Base-by-base conservation (phyloP, 2,113 vertebrate species). In the Naja naja region DNA sequence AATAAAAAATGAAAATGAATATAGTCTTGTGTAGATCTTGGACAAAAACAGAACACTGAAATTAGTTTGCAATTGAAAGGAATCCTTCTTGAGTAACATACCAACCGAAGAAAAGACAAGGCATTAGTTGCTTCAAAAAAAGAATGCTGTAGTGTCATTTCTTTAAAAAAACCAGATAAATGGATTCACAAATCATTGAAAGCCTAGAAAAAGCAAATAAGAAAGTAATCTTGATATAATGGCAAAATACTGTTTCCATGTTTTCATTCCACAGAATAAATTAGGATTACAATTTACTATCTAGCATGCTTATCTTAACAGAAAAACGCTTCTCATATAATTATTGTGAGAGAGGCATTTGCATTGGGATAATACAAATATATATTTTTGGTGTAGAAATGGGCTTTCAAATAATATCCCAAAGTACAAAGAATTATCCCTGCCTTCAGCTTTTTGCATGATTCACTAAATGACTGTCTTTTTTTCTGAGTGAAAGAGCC, bases 1-100 rank as follows among this genome's bases (percentile, higher is more conserved):
- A 93, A 96, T 91, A 92, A 94, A 94, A 95, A 94, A 91, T 90
- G 96, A 93, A 93, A 91, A 97, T 91, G 30, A 92, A 89, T 81
- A 22, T 43, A 81, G 34, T 43, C 85, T 91, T 11, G 90, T 94
- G 54, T 94, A 91, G 91, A 92, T 8, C 4, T 47, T 22, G 34
- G 20, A 92, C 56, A 69, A 69, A 69, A 39, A 39, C 47, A 30
- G 27, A 81, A 43, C 34, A 81, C 34, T 81, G 34, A 20, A 81
- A 81, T 81, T 43, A 43, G 34, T 81, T 81, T 81, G 53, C n/a
- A 90, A 45, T 8, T 43, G 52, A 85, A 85, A n/a, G 5, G 9
- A 86, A n/a, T 56, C 11, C 30, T 87, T 87, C 39, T 34, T 81
- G 49, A 18, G 52, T 55, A 85, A 64, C 9, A 25, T 54, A 43